phyloP scores from a whole-genome alignment of 2,888 invertebrate species.

The Pammene aurita region DNA sequence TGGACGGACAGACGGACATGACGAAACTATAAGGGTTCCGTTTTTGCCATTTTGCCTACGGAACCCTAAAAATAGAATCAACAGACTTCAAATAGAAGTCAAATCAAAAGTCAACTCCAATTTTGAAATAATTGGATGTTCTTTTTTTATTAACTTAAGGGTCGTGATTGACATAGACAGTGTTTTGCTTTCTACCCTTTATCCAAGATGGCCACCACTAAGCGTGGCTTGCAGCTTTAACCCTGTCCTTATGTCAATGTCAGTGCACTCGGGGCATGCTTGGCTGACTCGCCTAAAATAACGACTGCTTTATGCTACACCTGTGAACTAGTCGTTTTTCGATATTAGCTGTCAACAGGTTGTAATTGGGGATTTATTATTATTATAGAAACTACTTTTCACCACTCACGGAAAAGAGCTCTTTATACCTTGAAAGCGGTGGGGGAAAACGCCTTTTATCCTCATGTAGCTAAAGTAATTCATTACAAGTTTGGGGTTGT shows the following conservation, averaged over 20 bases:
- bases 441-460: no score
- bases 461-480: no score
- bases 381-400: no score
- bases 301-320: not conserved
- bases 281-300: constrained; percentile 5
- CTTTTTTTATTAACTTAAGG: not conserved
- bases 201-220: constrained; percentile 3
- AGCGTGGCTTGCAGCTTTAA: not conserved
- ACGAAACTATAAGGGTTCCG: no score
- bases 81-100: not conserved
- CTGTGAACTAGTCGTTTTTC: not conserved
- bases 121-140: no score
- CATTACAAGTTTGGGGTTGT: no score
- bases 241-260: constrained; percentile 14
- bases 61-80: not conserved
- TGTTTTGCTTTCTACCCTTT: constrained; percentile 2
- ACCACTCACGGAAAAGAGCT: no score
- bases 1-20: no score
- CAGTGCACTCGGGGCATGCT: constrained; percentile 8
- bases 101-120: no score
- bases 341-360: not conserved
- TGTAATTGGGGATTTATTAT: no score
- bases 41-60: no score
- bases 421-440: no score
- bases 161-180: not conserved